Evolutionary conservation across 1,140 invertebrate species (phyloP), one percentile per base, ranked within the genome.

Genomic region (Conus betulinus): DNA sequence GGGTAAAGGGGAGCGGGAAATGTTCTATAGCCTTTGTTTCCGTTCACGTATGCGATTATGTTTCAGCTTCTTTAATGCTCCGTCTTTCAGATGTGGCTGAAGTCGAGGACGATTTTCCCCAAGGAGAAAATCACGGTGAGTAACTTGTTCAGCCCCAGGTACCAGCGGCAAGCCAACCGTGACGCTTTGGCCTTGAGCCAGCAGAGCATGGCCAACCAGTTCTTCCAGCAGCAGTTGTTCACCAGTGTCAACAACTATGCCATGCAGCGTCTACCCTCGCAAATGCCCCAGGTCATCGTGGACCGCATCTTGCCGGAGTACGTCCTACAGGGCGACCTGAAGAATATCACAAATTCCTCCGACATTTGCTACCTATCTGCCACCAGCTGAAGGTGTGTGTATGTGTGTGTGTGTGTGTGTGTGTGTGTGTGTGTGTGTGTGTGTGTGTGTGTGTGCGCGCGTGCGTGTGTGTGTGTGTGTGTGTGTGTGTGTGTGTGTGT

Each of bases 231-330:
- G 79, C 39, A 51, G 39, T 11, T 84, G 55, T 3, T 15, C 23
- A 84, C 82, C 82, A 84, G 15, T 8, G 25, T 67, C 55, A 84
- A 39, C 57, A 23, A 84, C 27, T 63, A 63, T 11, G 53, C 20
- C 57, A 10, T 84, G 20, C 53, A 67, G n/a, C 10, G n/a, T 3
- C 57, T 63, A 55, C 82, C 82, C 15, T 63, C 82, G 25, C 20
- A 63, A n/a, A 25, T 25, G 5, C 82, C 82, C n/a, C 23, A 63
- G 55, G 27, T 84, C 57, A 23, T 84, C 55, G 0, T 84, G 23
- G 82, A 84, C 82, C 53, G 82, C 57, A 23, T 84, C 53, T 7
- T 84, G 5, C 82, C 82, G 23, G 82, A 84, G 82, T 11, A 25
- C 27, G 10, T 60, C 82, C 8, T 79, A 0, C 6, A 39, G 11